Percentiles rank a stretch among this genome's conserved stretches.
Conservation (phyloP, 1,140 invertebrate species). For the Drosophila gunungcola region DNA sequence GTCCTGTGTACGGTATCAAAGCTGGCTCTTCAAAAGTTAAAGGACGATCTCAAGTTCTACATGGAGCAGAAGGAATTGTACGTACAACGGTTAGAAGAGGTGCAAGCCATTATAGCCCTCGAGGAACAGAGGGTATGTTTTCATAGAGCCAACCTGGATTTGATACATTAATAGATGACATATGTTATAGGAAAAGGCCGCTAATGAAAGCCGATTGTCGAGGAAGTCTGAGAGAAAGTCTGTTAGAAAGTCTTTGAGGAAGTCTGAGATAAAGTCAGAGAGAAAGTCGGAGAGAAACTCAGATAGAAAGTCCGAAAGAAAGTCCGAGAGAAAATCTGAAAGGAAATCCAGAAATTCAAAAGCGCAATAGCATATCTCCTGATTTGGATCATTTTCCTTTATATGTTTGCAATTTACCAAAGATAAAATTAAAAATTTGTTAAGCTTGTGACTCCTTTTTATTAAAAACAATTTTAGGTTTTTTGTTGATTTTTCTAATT, state of each 20-base stretch:
- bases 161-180: no score
- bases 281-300: not conserved
- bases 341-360: conserved; percentile 7
- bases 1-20: conserved; percentile 15
- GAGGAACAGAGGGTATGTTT: not conserved
- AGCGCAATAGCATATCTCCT: not conserved
- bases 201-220: not conserved
- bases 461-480: not conserved
- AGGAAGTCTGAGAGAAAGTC: not conserved
- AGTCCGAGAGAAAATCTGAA: not conserved
- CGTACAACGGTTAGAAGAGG: conserved; percentile 32
- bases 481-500: no score
- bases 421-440: not conserved
- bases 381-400: not conserved
- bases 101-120: conserved; percentile 20
- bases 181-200: not conserved
- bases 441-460: not conserved
- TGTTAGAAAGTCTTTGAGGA: not conserved
- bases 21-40: conserved; percentile 24
- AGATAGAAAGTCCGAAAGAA: not conserved
- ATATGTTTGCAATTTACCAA: conserved; percentile 7
- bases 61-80: conserved; percentile 40
- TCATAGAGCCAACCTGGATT: not conserved
- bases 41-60: conserved; percentile 49
- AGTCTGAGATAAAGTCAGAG: not conserved